Percentiles rank a stretch among this genome's conserved stretches.
Evolutionary conservation across 2,888 invertebrate genomes (phyloP).

Genomic region (Chironomus riparius): DNA sequence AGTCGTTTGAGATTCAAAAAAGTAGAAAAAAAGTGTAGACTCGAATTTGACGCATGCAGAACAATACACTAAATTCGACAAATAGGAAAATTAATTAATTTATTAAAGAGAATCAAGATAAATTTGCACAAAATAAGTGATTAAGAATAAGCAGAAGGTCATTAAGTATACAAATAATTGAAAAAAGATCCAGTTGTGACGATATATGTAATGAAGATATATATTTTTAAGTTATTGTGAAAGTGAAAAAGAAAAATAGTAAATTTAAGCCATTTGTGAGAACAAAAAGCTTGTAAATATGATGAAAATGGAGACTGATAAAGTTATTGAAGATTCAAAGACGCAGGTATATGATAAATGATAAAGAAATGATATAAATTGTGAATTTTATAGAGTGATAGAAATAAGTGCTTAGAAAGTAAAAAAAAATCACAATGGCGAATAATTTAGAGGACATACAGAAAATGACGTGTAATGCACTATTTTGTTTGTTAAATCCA

Average conservation of each 20-base stretch:
- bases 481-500: neutral
- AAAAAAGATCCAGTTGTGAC: too few species aligned
- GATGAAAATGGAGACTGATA: slow-evolving; percentile 88
- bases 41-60: too few species aligned
- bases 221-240: neutral
- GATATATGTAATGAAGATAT: too few species aligned
- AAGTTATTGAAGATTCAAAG: slow-evolving; percentile 74
- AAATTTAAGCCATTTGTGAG: neutral
- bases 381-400: neutral
- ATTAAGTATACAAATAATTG: too few species aligned
- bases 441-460: neutral
- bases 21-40: too few species aligned
- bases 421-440: slow-evolving; percentile 18
- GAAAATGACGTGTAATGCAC: neutral
- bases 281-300: slow-evolving; percentile 37
- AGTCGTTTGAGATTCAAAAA: too few species aligned
- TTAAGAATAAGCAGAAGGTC: too few species aligned
- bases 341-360: slow-evolving; percentile 45
- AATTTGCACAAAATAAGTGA: too few species aligned
- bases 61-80: too few species aligned
- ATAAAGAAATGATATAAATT: neutral
- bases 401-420: neutral
- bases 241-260: neutral
- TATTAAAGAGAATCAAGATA: too few species aligned
- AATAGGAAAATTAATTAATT: too few species aligned